Base-by-base conservation (phyloP, 2,797 vertebrate species). In the Coccyzus lansbergi region DNA sequence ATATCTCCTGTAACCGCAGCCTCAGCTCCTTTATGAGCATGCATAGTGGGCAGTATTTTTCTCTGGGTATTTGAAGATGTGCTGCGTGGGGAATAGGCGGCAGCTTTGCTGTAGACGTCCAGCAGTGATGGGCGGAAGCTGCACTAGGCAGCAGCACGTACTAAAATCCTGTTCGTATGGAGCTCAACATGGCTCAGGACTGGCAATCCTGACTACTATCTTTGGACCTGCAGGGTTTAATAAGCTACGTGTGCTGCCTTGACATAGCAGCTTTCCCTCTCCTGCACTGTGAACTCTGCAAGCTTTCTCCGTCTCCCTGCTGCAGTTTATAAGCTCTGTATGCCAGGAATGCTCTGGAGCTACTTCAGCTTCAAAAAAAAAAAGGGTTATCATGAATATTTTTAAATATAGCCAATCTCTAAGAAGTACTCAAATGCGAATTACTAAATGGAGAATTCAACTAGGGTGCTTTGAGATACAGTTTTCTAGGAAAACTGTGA, bases 401-500 rank as follows among this genome's bases (percentile, higher is more conserved):
- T 80, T 71, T 74, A 71, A 56, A 71, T 71, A 64, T 9, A 88
- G 71, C 40, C 36, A 58, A 38, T 78, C 36, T 82, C 59, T 75
- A 62, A 86, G 44, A 71, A 69, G 19, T 86, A 40, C 34, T 68
- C 48, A 63, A 58, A 82, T 86, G 53, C 64, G 63, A 48, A 75
- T 65, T 48, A 51, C 42, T 87, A 83, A 92, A 75, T 34, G 31
- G 71, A 81, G 51, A 58, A 85, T 75, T 83, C 67, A 69, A 6
- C 65, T 56, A 28, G 40, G 72, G 89, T 62, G 34, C 76, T 83
- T 83, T 65, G 55, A 92, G 76, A 55, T 71, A 28, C 24, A 22
- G 33, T 91, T 91, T 80, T 91, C 62, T 80, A 86, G 72, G 86
- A 92, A 82, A 68, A 36, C 51, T 81, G 7, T 28, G 55, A 90